A percentile compares a stretch with the other conserved stretches of the same genome.
These are phyloP conservation scores for Rhegmatorhina hoffmannsi DNA, from an alignment of 2,113 vertebrate genomes.

Conservation along the genomic window DNA sequence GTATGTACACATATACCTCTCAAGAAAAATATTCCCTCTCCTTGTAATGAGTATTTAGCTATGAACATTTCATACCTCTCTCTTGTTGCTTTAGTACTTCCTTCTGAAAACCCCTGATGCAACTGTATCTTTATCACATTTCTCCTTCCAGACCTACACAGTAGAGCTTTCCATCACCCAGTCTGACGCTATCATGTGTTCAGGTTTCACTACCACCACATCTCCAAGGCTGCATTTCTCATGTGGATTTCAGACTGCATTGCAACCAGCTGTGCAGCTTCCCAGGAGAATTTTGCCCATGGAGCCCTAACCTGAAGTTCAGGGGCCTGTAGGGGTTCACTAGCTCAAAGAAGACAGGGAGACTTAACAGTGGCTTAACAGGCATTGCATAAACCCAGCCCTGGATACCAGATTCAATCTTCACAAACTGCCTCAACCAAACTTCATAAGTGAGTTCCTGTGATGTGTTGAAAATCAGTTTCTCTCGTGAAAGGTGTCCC, in stretches of 20 bases:
- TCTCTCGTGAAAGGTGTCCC: background rate
- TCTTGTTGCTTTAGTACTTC: background rate
- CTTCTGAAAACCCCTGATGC: background rate
- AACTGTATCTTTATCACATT: background rate
- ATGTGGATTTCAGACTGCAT: background rate
- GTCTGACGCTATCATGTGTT: background rate
- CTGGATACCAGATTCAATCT: background rate
- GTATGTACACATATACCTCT: rapidly evolving
- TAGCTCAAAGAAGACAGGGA: background rate
- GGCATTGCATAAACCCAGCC: background rate
- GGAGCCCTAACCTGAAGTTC: background rate
- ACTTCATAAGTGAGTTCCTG: background rate
- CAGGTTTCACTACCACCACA: background rate
- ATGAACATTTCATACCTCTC: background rate
- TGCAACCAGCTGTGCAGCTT: background rate
- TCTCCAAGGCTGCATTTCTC: background rate
- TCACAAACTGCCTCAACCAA: background rate
- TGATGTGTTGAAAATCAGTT: background rate
- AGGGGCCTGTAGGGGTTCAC: background rate
- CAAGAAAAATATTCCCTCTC: background rate
- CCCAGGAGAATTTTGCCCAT: background rate
- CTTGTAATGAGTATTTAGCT: background rate
- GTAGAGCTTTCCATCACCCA: background rate
- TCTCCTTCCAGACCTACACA: background rate
- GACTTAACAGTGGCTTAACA: background rate